These are phyloP conservation scores for Caenorhabditis panamensis DNA, from an alignment of 2,888 invertebrate genomes.

Conservation along the genomic window DNA sequence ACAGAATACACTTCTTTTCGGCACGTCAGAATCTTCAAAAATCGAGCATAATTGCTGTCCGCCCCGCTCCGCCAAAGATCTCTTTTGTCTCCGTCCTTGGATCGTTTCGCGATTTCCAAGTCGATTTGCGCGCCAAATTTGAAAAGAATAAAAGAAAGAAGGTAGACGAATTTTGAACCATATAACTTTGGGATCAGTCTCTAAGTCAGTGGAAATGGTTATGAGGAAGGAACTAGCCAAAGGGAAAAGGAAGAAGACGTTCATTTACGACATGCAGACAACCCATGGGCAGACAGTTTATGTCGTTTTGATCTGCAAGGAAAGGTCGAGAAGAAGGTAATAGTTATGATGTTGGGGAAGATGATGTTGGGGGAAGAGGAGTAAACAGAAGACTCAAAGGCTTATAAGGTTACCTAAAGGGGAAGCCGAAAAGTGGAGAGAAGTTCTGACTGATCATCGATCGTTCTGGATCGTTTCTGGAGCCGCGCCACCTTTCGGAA, in stretches of 20 bases:
- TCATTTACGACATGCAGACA: slow-evolving; percentile 45
- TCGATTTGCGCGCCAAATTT: neutral
- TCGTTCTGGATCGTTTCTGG: neutral
- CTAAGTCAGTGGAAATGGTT: neutral
- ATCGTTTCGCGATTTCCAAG: slow-evolving; percentile 5
- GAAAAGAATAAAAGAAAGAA: neutral
- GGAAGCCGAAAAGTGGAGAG: slow-evolving; percentile 10
- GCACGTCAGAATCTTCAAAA: slow-evolving; percentile 8
- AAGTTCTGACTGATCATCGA: neutral
- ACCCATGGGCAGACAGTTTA: slow-evolving; percentile 10
- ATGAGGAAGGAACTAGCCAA: neutral
- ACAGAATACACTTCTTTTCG: neutral
- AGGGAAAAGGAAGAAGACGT: neutral
- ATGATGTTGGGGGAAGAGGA: slow-evolving; percentile 9
- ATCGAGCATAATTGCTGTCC: slow-evolving; percentile 3
- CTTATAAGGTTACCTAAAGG: neutral
- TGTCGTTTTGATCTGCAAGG: slow-evolving; percentile 30
- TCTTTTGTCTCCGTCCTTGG: slow-evolving; percentile 20
- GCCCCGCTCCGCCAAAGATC: slow-evolving; percentile 33
- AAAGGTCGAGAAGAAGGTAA: slow-evolving; percentile 27
- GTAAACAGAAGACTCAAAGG: slow-evolving; percentile 42
- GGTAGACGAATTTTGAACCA: slow-evolving; percentile 1
- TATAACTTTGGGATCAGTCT: slow-evolving; percentile 11
- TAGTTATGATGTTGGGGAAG: slow-evolving; percentile 9
- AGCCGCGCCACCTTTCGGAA: neutral